phyloP scores from a whole-genome alignment of 2,113 vertebrate species.

The Grallaria varia region DNA sequence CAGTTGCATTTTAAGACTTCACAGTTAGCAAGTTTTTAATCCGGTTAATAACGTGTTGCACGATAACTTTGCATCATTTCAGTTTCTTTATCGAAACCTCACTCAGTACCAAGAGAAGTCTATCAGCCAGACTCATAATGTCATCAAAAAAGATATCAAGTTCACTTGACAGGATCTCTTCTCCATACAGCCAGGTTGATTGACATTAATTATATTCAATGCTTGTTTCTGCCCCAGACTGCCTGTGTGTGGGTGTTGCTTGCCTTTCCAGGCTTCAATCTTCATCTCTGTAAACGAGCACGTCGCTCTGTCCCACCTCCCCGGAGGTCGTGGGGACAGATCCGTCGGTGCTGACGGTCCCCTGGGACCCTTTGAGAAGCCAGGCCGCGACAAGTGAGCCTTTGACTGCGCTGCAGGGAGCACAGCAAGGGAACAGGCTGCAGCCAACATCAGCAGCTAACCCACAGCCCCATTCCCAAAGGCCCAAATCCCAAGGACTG shows the following conservation, averaged over 20 bases:
- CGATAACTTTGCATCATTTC: neutral
- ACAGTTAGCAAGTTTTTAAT: neutral
- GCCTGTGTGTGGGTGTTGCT: neutral
- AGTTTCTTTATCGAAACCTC: neutral
- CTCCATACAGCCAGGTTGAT: conserved; percentile 25
- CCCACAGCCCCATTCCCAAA: neutral
- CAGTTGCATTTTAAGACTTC: neutral
- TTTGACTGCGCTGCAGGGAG: neutral
- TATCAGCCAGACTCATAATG: neutral
- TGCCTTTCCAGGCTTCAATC: neutral
- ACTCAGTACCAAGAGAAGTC: neutral
- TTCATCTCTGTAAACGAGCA: neutral
- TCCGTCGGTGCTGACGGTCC: neutral
- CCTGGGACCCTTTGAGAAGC: neutral
- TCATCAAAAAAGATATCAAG: conserved; percentile 8
- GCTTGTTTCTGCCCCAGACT: neutral
- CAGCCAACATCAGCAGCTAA: neutral
- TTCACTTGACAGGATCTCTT: conserved; percentile 33
- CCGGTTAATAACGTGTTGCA: neutral
- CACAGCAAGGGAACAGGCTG: neutral
- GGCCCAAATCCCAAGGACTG: neutral
- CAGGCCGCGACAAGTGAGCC: neutral
- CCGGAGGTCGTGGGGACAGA: accelerated
- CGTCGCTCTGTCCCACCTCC: neutral
- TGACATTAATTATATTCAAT: conserved; percentile 22